A percentile compares a stretch with the other conserved stretches of the same genome.
phyloP scores from a whole-genome alignment of 2,888 invertebrate species.

The Oligia latruncula region DNA sequence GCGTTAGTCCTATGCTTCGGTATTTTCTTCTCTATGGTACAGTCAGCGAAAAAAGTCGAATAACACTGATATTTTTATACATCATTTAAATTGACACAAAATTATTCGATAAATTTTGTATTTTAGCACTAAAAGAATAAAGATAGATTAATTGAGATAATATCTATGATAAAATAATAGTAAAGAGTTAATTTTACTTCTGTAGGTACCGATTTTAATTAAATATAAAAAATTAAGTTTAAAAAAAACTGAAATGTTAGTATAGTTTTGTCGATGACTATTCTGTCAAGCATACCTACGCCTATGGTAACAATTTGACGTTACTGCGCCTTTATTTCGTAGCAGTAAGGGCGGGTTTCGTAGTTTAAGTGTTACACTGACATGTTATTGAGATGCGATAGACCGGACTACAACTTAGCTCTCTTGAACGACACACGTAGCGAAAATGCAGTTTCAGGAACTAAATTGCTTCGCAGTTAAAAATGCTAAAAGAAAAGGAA shows the following conservation, averaged over 20 bases:
- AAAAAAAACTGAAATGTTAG: too few relatives aligned
- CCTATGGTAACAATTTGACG: neutral
- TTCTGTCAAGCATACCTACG: neutral
- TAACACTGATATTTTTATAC: neutral
- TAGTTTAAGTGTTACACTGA: neutral
- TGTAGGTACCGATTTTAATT: neutral
- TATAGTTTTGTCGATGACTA: neutral
- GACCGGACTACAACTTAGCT: neutral
- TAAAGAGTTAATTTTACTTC: neutral
- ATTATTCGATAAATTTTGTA: neutral
- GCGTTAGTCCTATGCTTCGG: constrained; percentile 12
- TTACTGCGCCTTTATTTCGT: neutral
- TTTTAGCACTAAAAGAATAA: neutral
- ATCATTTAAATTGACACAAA: neutral
- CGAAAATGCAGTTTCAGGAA: constrained; percentile 21
- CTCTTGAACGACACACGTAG: constrained; percentile 6
- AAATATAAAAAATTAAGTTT: neutral
- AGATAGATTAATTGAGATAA: neutral
- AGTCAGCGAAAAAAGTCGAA: neutral
- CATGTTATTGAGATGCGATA: neutral
- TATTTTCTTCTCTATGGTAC: neutral
- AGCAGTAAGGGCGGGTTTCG: neutral
- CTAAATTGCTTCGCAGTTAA: constrained; percentile 27
- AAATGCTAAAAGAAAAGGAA: constrained; percentile 13
- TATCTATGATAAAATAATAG: neutral